Evolutionary conservation across 2,113 vertebrate genomes (phyloP).

Genomic region (Cheirogaleus medius): DNA sequence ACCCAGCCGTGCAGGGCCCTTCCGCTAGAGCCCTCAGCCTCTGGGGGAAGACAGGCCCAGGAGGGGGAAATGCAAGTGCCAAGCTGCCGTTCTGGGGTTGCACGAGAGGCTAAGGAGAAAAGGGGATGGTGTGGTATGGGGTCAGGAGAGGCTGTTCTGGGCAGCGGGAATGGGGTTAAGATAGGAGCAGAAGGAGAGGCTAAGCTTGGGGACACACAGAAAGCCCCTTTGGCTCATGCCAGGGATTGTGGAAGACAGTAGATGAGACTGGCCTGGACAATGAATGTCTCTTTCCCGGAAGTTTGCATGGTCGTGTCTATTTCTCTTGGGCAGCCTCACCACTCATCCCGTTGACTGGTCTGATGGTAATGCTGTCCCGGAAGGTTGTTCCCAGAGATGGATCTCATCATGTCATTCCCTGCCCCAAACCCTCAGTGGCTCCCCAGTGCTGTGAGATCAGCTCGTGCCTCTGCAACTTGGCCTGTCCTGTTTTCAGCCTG

Average conservation of each 20-base stretch:
- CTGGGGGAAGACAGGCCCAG: too few species aligned
- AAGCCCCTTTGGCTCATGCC: background rate
- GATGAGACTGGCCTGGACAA: background rate
- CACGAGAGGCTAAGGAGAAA: too few species aligned
- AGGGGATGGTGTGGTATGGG: rapidly evolving
- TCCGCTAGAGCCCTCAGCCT: background rate
- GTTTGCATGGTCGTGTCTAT: rapidly evolving
- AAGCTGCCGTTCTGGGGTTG: background rate
- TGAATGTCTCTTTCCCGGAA: background rate
- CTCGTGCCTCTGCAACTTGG: background rate
- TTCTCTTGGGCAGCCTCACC: rapidly evolving
- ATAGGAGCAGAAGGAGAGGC: background rate
- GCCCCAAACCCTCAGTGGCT: background rate
- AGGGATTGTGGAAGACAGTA: background rate
- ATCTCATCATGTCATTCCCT: background rate
- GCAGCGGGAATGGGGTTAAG: background rate
- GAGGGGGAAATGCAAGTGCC: background rate
- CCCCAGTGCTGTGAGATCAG: background rate
- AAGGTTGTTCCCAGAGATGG: rapidly evolving
- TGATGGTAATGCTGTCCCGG: rapidly evolving
- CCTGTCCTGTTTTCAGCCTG: background rate
- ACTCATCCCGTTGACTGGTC: background rate
- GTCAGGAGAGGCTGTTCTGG: background rate
- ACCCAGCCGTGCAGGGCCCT: rapidly evolving
- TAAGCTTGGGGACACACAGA: background rate